These are phyloP conservation scores for Amphibalanus amphitrite DNA, from an alignment of 1,140 invertebrate species.

Conservation along the genomic window DNA sequence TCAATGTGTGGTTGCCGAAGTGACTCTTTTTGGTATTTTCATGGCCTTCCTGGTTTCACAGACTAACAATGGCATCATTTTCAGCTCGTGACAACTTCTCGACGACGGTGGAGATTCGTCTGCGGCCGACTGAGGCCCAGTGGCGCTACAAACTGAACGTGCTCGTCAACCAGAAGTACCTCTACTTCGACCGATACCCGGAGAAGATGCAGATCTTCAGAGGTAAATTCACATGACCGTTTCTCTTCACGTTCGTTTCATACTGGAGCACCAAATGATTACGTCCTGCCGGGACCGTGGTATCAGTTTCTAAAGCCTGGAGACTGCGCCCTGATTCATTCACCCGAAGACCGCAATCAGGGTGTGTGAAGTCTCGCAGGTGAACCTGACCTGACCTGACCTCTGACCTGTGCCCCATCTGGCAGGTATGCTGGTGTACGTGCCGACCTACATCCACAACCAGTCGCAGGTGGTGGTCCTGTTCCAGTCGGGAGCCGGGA, in stretches of 20 bases:
- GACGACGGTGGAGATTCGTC: slow-evolving; percentile 49
- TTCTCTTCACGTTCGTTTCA: no score
- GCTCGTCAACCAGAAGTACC: slow-evolving; percentile 58
- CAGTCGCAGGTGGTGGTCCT: slow-evolving; percentile 87
- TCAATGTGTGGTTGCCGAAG: no score
- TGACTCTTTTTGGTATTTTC: no score
- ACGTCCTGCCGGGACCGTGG: no score
- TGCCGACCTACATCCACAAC: slow-evolving; percentile 74
- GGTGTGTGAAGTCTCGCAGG: no score
- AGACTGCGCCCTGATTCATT: no score
- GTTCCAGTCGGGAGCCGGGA: slow-evolving; percentile 81
- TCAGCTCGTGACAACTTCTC: slow-evolving; percentile 18
- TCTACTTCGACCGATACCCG: slow-evolving; percentile 76
- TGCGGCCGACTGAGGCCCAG: slow-evolving; percentile 59
- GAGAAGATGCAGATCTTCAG: slow-evolving; percentile 77
- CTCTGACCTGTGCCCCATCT: no score
- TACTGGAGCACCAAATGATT: no score
- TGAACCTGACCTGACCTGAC: no score
- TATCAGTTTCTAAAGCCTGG: no score
- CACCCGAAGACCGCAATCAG: no score
- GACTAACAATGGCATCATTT: slow-evolving; percentile 10
- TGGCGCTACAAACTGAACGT: slow-evolving; percentile 85
- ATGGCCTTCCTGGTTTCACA: no score
- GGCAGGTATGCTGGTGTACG: slow-evolving; percentile 42
- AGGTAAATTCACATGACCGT: slow-evolving; percentile 30